Percentiles rank a stretch among this genome's conserved stretches.
Evolutionary conservation across 2,113 vertebrate genomes (phyloP).

Genomic region (Campylomormyrus numenius): DNA sequence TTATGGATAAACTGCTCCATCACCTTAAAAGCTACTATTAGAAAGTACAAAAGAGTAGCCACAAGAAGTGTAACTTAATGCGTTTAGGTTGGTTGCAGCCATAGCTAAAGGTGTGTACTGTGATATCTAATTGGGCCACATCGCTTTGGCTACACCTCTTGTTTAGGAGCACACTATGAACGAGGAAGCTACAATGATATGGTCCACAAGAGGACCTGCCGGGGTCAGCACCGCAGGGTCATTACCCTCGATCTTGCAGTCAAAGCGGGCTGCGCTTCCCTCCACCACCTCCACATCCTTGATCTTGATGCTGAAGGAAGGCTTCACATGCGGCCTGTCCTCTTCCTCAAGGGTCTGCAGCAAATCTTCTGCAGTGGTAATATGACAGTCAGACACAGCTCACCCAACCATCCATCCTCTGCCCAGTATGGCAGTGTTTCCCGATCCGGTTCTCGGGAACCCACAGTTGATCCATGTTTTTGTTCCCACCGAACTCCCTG

Average conservation of each 20-base stretch:
- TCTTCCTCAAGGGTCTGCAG: slow-evolving; percentile 77
- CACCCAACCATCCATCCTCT: not conserved
- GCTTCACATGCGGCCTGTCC: slow-evolving; percentile 76
- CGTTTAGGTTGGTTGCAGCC: not conserved
- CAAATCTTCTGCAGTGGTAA: slow-evolving; percentile 66
- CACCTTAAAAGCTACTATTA: not conserved
- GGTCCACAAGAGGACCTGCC: not conserved
- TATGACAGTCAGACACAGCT: not conserved
- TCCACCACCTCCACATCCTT: slow-evolving; percentile 93
- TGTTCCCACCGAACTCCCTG: not conserved
- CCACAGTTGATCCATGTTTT: not conserved
- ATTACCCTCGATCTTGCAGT: slow-evolving; percentile 97
- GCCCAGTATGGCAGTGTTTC: not conserved
- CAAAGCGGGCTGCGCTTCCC: slow-evolving; percentile 91
- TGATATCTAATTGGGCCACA: not conserved
- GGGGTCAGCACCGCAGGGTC: not conserved
- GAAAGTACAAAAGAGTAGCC: not conserved
- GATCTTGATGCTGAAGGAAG: slow-evolving; percentile 80
- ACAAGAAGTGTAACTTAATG: not conserved
- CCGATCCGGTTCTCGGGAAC: not conserved
- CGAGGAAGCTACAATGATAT: not conserved
- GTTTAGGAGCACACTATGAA: not conserved
- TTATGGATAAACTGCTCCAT: not conserved
- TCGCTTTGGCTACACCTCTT: not conserved
- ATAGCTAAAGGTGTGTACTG: not conserved